A percentile compares a stretch with the other conserved stretches of the same genome.
phyloP scores from a whole-genome alignment of 2,797 vertebrate genomes.

The Artibeus lituratus region DNA sequence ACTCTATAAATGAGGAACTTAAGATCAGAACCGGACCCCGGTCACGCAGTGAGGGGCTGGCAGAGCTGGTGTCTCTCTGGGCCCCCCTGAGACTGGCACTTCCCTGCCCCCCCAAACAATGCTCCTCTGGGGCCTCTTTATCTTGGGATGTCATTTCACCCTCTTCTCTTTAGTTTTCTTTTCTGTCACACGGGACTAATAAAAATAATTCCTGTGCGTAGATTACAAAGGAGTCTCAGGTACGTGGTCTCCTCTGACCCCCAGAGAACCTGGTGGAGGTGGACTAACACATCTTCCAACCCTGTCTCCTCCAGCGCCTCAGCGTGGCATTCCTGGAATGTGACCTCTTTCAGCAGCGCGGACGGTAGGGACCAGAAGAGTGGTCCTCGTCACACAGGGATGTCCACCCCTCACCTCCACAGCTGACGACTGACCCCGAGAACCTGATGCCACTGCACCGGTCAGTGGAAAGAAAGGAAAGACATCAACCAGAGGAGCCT shows the following conservation, averaged over 20 bases:
- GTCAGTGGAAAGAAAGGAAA: not conserved
- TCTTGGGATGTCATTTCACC: not conserved
- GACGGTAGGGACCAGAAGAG: not conserved
- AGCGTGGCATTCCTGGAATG: not conserved
- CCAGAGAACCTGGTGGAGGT: not conserved
- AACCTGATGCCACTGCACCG: not conserved
- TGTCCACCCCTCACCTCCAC: not conserved
- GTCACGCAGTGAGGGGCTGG: not conserved
- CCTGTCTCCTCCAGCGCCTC: not conserved
- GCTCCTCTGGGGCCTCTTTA: not conserved
- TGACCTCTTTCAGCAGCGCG: not conserved
- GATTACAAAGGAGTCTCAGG: not conserved
- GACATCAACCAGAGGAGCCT: not conserved
- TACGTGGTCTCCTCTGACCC: not conserved
- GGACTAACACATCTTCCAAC: not conserved
- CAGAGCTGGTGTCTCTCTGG: not conserved
- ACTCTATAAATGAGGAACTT: not conserved
- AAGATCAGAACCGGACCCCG: not conserved
- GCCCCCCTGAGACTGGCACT: not conserved
- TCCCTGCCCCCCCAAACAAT: not conserved
- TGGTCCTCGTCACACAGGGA: not conserved
- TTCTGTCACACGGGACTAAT: not conserved
- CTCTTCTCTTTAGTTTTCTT: not conserved
- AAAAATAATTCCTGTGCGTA: not conserved
- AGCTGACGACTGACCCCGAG: not conserved